Evolutionary conservation across 2,113 vertebrate genomes (phyloP), one percentile per base, ranked within the genome.

Genomic region (Chaetodon trifascialis): DNA sequence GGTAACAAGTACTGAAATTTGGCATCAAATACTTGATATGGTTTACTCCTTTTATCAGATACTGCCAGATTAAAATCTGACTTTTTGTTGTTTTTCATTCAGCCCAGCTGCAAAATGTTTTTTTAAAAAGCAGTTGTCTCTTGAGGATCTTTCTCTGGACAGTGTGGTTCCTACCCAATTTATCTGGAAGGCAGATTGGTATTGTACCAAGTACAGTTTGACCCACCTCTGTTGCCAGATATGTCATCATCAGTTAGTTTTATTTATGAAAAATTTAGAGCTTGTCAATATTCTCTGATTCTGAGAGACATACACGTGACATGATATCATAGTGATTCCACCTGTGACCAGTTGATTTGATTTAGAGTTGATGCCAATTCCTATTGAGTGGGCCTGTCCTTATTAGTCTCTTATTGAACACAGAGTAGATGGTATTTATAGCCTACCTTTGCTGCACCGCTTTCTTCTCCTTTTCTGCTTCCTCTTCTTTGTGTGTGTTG

Each of bases 381-480:
- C 51, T 42, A 19, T 23, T 34, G 38, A 36, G 0, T 7, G 21
- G 14, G 4, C 10, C 14, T 54, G 36, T 36, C 17, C 36, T 34
- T 11, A 4, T 56, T 64, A 44, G 25, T 19, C 19, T 62, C 47
- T 56, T 17, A 15, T 4, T 36, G 4, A 40, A 38, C 25, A 76
- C 47, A 3, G 23, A 80, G 25, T 11, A 68, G 62, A 23, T 14
- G 47, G 21, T 73, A 77, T 81, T 81, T 67, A 55, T 67, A 72
- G 11, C 49, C n/a, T 11, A 19, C 60, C 7, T 68, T 74, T 25
- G 54, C 51, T 76, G 47, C 66, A 65, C 4, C 8, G 8, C 44
- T 30, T 23, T 68, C n/a, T 54, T 64, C 73, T 79, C 54, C 56
- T 7, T 51, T 76, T 70, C 36, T 52, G 63, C 77, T 88, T 79